phyloP scores from a whole-genome alignment of 2,888 invertebrate species.

The Eilema caniola region DNA sequence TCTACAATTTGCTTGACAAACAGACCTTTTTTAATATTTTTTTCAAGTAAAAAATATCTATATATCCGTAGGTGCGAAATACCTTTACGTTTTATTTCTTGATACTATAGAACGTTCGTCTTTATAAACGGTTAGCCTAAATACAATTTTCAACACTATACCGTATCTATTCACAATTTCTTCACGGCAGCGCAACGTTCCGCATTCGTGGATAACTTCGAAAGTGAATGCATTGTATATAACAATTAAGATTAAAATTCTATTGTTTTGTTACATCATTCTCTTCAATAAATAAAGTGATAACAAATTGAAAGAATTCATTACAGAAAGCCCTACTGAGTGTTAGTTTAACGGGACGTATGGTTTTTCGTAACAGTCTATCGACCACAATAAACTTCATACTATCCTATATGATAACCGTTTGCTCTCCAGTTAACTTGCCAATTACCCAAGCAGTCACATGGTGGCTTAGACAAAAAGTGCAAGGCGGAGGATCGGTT shows the following conservation, averaged over 20 bases:
- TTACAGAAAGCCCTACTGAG: background rate
- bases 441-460: background rate
- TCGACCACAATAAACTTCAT: background rate
- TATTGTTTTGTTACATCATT: constrained; percentile 49
- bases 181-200: constrained; percentile 46
- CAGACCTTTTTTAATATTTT: no score
- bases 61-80: background rate
- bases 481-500: no score
- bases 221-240: constrained; percentile 51
- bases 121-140: constrained; percentile 7
- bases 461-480: no score
- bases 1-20: no score
- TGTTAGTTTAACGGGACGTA: background rate
- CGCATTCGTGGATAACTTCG: constrained; percentile 49
- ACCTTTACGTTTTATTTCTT: background rate
- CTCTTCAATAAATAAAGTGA: constrained; percentile 32
- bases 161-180: constrained; percentile 43
- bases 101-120: background rate
- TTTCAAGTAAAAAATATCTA: background rate
- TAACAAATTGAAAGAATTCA: constrained; percentile 31
- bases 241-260: constrained; percentile 47
- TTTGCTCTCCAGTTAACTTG: background rate
- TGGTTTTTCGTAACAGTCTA: background rate
- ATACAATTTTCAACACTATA: constrained; percentile 22
- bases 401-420: background rate